Percentiles rank a stretch among this genome's conserved stretches.
These are phyloP conservation scores for Diorhabda sublineata DNA, from an alignment of 1,140 invertebrate genomes.

Conservation along the genomic window DNA sequence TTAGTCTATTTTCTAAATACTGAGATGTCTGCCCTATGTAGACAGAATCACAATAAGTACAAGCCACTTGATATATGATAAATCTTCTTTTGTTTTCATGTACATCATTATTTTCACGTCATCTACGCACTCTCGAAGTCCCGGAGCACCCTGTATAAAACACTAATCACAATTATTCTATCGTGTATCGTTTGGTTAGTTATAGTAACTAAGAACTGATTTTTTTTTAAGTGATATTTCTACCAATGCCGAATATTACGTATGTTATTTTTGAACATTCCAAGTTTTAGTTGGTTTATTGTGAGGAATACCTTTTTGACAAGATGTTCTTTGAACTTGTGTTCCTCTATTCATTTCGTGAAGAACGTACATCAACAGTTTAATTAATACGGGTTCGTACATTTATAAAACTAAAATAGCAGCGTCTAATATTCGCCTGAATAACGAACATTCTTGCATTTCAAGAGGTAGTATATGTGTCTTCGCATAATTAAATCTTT, in stretches of 20 bases:
- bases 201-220: background rate
- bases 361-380: conserved; percentile 2
- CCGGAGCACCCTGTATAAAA: no score
- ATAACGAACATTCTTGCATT: conserved; percentile 2
- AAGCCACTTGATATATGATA: no score
- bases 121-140: no score
- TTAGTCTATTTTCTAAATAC: no score
- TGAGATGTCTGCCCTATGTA: no score
- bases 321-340: background rate
- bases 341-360: background rate
- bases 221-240: background rate
- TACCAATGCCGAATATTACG: background rate
- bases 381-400: background rate
- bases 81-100: no score
- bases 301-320: background rate
- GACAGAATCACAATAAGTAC: no score
- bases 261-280: background rate
- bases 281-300: background rate
- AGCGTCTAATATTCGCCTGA: background rate
- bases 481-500: background rate
- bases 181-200: background rate
- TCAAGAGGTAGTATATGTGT: background rate
- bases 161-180: background rate
- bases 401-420: conserved; percentile 3
- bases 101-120: no score